A percentile compares a stretch with the other conserved stretches of the same genome.
Evolutionary conservation across 2,113 vertebrate species (phyloP).

Genomic region (Albula glossodonta): DNA sequence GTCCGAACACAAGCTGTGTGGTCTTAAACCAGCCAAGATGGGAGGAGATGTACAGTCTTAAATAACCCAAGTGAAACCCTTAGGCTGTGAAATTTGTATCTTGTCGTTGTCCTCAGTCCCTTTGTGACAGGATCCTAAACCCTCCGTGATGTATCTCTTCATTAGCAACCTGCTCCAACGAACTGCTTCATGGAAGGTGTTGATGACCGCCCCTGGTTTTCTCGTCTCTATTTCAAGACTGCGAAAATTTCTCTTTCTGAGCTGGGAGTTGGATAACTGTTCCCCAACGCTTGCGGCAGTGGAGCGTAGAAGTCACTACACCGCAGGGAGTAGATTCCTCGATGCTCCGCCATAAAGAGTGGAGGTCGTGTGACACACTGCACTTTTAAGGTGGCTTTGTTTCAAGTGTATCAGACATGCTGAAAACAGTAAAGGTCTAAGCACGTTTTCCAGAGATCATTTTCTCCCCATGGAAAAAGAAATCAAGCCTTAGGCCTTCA

Average conservation of each 20-base stretch:
- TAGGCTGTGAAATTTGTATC: neutral
- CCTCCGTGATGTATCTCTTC: slow-evolving; percentile 18
- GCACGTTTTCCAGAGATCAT: neutral
- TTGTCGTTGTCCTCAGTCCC: too few species aligned
- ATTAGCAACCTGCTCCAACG: neutral
- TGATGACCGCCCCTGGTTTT: slow-evolving; percentile 14
- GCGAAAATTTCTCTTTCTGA: slow-evolving; percentile 11
- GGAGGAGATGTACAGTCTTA: too few species aligned
- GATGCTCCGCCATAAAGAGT: too few species aligned
- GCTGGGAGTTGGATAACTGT: neutral
- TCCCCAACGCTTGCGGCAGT: neutral
- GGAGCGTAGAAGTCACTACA: neutral
- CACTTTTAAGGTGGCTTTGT: neutral
- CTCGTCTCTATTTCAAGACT: slow-evolving; percentile 28
- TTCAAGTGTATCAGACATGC: neutral
- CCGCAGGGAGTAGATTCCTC: neutral
- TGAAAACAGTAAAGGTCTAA: neutral
- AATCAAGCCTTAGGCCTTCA: too few species aligned
- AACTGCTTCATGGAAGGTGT: slow-evolving; percentile 8
- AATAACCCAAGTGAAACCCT: neutral
- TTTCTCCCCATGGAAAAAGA: neutral
- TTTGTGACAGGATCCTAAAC: neutral
- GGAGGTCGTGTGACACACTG: neutral
- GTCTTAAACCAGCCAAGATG: too few species aligned
- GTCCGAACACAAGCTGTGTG: too few species aligned